phyloP scores from a whole-genome alignment of 2,797 vertebrate genomes.

The Arnoldichthys spilopterus region DNA sequence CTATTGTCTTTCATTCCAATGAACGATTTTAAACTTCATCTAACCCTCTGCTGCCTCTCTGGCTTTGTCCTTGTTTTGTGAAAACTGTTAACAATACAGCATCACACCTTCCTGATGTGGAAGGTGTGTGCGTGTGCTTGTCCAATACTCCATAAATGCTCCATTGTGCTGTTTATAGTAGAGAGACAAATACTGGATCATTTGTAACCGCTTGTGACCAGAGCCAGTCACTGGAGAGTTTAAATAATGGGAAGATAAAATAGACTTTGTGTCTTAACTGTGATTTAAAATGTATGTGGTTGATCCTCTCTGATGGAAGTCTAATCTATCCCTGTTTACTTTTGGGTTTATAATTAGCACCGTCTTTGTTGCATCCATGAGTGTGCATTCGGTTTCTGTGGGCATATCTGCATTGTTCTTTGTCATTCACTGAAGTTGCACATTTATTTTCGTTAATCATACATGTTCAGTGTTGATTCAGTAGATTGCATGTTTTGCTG shows the following conservation, averaged over 20 bases:
- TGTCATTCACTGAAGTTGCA: constrained; percentile 53
- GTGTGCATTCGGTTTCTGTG: constrained; percentile 1
- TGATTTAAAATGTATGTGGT: constrained; percentile 36
- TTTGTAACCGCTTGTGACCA: background rate
- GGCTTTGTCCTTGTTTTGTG: constrained; percentile 46
- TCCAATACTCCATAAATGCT: constrained; percentile 27
- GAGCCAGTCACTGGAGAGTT: background rate
- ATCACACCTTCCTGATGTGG: constrained; percentile 58
- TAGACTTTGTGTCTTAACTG: constrained; percentile 26
- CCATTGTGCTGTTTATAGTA: constrained; percentile 42
- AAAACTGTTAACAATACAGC: constrained; percentile 27
- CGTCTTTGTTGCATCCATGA: background rate
- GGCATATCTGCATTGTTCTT: constrained; percentile 21
- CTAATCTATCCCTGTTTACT: constrained; percentile 26
- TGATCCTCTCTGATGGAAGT: constrained; percentile 41
- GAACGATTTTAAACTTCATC: constrained; percentile 35
- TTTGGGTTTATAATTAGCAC: constrained; percentile 10
- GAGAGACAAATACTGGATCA: constrained; percentile 1
- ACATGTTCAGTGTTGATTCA: constrained; percentile 14
- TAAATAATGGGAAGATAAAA: constrained; percentile 10
- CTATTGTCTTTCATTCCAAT: constrained; percentile 46
- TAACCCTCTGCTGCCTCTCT: constrained; percentile 44
- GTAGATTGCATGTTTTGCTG: constrained; percentile 33
- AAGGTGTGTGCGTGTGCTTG: constrained; percentile 46
- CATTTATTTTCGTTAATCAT: background rate